Evolutionary conservation across 2,888 invertebrate genomes (phyloP).

Genomic region (Ophion ellenae): DNA sequence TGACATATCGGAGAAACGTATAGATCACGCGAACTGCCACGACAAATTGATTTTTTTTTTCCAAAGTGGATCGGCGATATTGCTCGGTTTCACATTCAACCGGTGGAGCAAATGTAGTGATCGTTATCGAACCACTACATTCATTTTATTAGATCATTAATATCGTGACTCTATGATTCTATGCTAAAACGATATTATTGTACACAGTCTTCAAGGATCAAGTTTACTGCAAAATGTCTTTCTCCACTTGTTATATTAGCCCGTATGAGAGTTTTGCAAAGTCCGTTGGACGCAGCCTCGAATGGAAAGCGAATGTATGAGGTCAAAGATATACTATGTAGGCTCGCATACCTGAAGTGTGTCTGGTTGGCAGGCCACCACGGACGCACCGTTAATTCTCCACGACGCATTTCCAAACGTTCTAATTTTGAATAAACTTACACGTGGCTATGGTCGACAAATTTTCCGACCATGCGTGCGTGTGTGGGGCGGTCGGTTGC

Average conservation of each 20-base stretch:
- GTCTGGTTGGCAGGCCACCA: slow-evolving; percentile 22
- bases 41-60: slow-evolving; percentile 3
- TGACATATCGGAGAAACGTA: background rate
- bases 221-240: slow-evolving; percentile 25
- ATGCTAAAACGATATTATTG: slow-evolving; percentile 7
- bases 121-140: slow-evolving; percentile 41
- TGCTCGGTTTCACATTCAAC: slow-evolving; percentile 42
- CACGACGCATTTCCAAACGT: slow-evolving; percentile 44
- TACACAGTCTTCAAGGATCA: background rate
- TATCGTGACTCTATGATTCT: slow-evolving; percentile 13
- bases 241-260: slow-evolving; percentile 11
- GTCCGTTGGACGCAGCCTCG: slow-evolving; percentile 46
- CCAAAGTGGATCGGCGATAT: background rate
- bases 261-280: slow-evolving; percentile 50
- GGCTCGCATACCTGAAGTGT: slow-evolving; percentile 13
- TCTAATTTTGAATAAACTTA: slow-evolving; percentile 45
- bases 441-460: slow-evolving; percentile 12
- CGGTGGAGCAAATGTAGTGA: slow-evolving; percentile 32
- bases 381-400: slow-evolving; percentile 41
- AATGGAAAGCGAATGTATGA: slow-evolving; percentile 65
- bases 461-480: background rate
- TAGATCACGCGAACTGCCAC: background rate
- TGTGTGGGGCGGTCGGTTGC: slow-evolving; percentile 14
- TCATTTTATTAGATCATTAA: slow-evolving; percentile 38
- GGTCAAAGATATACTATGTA: slow-evolving; percentile 13